Conservation (phyloP, 2,888 invertebrate species). For the Leptopterna dolabrata region DNA sequence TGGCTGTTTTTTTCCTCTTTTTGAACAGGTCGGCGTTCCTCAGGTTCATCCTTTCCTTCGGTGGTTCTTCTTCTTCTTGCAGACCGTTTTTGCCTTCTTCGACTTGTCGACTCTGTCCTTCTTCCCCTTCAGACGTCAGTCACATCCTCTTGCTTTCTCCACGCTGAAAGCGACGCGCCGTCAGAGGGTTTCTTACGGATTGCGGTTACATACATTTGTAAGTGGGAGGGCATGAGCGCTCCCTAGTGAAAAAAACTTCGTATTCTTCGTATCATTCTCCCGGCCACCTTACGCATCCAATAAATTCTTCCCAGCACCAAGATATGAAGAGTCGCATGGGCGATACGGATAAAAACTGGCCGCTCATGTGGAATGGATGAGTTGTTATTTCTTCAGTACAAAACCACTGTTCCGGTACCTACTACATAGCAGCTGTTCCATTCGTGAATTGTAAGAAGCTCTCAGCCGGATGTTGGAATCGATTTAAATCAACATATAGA, state of each 20-base stretch:
- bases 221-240: not conserved
- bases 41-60: not conserved
- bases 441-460: not conserved
- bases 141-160: conserved; percentile 2
- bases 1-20: not conserved
- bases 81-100: conserved; percentile 5
- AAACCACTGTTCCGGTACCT: not conserved
- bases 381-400: not conserved
- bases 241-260: not conserved
- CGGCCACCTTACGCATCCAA: not conserved
- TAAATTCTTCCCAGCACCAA: not conserved
- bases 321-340: not conserved
- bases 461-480: not conserved
- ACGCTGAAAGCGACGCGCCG: not conserved
- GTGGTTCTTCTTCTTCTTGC: not conserved
- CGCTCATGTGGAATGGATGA: not conserved
- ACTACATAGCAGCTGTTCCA: not conserved
- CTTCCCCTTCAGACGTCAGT: conserved; percentile 32
- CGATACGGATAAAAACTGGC: not conserved
- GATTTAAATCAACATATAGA: too few species aligned
- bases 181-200: not conserved
- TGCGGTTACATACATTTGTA: not conserved
- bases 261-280: not conserved
- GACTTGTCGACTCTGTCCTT: not conserved
- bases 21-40: conserved; percentile 3